These are phyloP conservation scores for Drosophila vallismaia DNA, from an alignment of 2,888 invertebrate species.

Conservation along the genomic window DNA sequence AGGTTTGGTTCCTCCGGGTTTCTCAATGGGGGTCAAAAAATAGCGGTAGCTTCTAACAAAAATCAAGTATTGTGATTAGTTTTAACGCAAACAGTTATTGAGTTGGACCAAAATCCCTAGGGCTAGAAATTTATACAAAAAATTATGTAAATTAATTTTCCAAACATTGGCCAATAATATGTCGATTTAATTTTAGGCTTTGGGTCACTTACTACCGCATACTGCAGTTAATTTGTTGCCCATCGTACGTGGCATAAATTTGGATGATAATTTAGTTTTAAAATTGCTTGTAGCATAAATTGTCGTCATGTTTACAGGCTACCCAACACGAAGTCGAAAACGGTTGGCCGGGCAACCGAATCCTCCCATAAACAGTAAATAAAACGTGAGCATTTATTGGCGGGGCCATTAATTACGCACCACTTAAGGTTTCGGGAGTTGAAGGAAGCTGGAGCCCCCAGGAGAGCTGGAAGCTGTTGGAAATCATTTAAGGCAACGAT, in stretches of 20 bases:
- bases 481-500: constrained; percentile 49
- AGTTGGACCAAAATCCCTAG: not conserved
- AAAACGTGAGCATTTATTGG: constrained; percentile 68
- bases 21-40: constrained; percentile 9
- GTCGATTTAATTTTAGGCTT: not conserved
- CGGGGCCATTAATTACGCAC: constrained; percentile 69
- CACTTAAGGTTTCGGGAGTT: constrained; percentile 46
- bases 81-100: constrained; percentile 14
- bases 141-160: not conserved
- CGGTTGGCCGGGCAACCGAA: constrained; percentile 34
- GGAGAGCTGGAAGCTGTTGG: constrained; percentile 47
- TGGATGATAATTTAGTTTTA: constrained; percentile 44
- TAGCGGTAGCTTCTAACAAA: constrained; percentile 14
- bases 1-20: constrained; percentile 22
- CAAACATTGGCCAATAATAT: not conserved
- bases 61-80: constrained; percentile 8
- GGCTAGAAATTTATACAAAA: not conserved
- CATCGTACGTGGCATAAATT: constrained; percentile 46
- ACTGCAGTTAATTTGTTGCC: constrained; percentile 26
- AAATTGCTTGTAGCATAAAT: constrained; percentile 65
- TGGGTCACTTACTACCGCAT: not conserved
- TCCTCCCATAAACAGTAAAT: constrained; percentile 67
- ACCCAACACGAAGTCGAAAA: constrained; percentile 37
- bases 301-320: constrained; percentile 65
- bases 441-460: constrained; percentile 16